Conservation (phyloP, 2,888 invertebrate species). For the Andrena bucephala region DNA sequence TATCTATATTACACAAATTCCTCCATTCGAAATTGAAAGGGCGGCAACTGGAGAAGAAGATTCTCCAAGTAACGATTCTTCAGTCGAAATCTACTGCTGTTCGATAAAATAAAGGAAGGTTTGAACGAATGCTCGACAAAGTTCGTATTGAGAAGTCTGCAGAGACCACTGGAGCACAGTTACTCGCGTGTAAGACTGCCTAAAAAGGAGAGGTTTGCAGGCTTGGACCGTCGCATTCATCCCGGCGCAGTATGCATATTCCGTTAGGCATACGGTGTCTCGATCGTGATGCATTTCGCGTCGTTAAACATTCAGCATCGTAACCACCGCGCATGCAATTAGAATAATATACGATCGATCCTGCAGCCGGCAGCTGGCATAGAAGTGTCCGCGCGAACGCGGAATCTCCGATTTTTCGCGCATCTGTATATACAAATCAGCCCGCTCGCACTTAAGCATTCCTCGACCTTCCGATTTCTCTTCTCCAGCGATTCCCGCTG, state of each 20-base stretch:
- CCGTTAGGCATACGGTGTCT: conserved; percentile 73
- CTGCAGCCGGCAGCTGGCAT: background rate
- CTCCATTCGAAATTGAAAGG: background rate
- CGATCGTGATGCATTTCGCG: conserved; percentile 67
- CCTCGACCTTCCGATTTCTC: background rate
- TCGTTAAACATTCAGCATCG: conserved; percentile 34
- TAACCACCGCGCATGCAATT: conserved; percentile 43
- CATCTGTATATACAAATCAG: background rate
- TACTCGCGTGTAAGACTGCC: conserved; percentile 58
- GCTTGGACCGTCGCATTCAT: conserved; percentile 67
- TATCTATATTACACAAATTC: background rate
- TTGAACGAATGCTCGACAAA: background rate
- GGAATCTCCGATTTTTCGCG: background rate
- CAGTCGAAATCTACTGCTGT: background rate
- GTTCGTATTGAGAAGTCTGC: conserved; percentile 1
- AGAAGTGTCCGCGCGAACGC: conserved; percentile 15
- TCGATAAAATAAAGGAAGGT: background rate
- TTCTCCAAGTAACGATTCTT: too few species aligned
- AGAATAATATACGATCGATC: conserved; percentile 56
- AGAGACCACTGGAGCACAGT: conserved; percentile 45
- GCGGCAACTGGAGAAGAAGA: too few species aligned
- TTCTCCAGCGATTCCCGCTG: background rate
- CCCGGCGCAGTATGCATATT: conserved; percentile 67
- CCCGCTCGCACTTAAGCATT: background rate
- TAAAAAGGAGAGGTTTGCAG: conserved; percentile 69